A percentile compares a stretch with the other conserved stretches of the same genome.
Evolutionary conservation across 2,797 vertebrate genomes (phyloP).

Genomic region (Alca torda): DNA sequence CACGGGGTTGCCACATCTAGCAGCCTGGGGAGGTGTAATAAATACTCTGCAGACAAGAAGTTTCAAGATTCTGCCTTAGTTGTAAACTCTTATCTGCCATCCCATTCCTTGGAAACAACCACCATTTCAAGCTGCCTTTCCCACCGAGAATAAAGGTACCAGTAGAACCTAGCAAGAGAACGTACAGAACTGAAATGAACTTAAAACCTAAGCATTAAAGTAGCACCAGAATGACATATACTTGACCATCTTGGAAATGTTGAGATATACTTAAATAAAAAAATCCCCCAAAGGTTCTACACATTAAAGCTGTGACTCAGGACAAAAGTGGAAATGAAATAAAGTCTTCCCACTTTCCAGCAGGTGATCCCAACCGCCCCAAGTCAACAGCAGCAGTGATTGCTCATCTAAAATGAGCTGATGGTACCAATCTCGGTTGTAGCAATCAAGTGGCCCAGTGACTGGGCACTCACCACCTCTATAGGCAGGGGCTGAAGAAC

Average conservation of each 20-base stretch:
- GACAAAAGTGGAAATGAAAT: not conserved
- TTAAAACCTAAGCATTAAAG: not conserved
- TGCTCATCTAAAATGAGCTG: not conserved
- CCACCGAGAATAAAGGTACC: not conserved
- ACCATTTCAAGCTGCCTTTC: not conserved
- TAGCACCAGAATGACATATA: not conserved
- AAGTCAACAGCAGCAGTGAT: not conserved
- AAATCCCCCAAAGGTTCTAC: not conserved
- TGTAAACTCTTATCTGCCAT: not conserved
- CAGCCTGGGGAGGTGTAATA: not conserved
- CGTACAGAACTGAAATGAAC: not conserved
- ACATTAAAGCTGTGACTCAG: not conserved
- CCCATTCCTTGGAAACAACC: not conserved
- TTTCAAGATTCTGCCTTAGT: not conserved
- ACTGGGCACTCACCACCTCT: rapidly evolving
- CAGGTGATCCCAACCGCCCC: not conserved
- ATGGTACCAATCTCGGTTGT: rapidly evolving
- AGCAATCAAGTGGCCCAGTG: rapidly evolving
- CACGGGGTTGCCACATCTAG: not conserved
- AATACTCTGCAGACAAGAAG: rapidly evolving
- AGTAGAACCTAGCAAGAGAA: not conserved
- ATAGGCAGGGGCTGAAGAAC: rapidly evolving
- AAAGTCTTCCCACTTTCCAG: not conserved
- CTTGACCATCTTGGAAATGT: not conserved
- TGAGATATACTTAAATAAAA: not conserved